Base-by-base conservation (phyloP, 2,888 invertebrate species). In the Leptogaster cylindrica region DNA sequence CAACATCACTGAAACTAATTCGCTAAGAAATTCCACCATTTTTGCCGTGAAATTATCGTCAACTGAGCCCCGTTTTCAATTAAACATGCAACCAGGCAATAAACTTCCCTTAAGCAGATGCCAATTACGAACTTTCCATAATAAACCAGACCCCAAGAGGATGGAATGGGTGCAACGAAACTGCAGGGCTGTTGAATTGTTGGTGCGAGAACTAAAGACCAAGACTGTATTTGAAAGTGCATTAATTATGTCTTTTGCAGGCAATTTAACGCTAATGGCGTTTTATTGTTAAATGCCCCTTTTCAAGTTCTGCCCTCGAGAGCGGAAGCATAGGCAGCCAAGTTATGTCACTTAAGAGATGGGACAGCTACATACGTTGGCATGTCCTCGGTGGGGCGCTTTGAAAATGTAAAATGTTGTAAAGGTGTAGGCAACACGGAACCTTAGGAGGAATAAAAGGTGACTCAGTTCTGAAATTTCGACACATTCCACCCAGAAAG, bases 201-300 rank as follows among this genome's bases (percentile, higher is more conserved):
- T 8, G 31, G 18, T 23, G 58, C 12, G 23, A 25, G 25, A 14
- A 25, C 36, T 39, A 31, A 58, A 39, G 58, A 58, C 58, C 18
- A 39, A 20, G 58, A 39, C 20, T 36, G 41, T 52, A 41, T 67
- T 46, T 68, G 20, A 50, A 68, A 70, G 68, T 67, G 67, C 68
- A 70, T 70, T 70, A 70, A 70, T 70, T 70, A 70, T 51, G 68
- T 66, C 70, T 70, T 70, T 68, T 70, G 65, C 68, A 67, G 68
- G 65, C 68, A 66, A 70, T 68, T 68, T 68, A 70, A 58, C 64
- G 51, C 67, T 70, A 70, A 70, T 67, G 70, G 68, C 66, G 68
- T 65, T 68, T 70, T 70, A 70, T 67, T 68, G 67, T 68, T 41
- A 51, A 70, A 68, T 70, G 46, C 41, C 39, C 39, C 14, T 50